Conservation (phyloP, 2,797 vertebrate genomes). For the Sebastes kiyomatsui region DNA sequence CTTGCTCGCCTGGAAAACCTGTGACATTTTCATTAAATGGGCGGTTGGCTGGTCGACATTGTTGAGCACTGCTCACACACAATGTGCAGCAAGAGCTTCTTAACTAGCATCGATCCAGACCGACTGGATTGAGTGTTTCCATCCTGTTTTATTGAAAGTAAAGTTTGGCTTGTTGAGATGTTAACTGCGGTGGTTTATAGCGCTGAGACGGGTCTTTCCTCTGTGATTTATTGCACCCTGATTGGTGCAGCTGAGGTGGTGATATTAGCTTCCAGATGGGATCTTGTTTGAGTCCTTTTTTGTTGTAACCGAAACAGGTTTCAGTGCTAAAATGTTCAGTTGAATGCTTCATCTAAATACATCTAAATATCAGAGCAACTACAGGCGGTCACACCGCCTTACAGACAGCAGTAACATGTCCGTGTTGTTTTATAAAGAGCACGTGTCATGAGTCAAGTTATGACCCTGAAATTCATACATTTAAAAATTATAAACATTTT, state of each 20-base stretch:
- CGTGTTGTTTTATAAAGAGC: not conserved
- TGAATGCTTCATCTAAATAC: not conserved
- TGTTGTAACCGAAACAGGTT: not conserved
- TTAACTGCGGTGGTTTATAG: not conserved
- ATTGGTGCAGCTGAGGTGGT: not conserved
- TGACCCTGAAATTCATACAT: not conserved
- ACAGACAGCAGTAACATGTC: not conserved
- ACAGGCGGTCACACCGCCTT: not conserved
- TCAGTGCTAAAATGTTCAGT: fast-evolving
- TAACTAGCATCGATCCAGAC: not conserved
- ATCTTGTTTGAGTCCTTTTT: not conserved
- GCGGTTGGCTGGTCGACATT: not conserved
- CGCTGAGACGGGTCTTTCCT: not conserved
- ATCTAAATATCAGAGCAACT: not conserved
- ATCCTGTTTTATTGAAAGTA: not conserved
- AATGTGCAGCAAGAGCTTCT: not conserved
- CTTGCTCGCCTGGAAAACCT: not conserved
- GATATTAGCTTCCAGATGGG: not conserved
- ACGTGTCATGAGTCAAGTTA: not conserved
- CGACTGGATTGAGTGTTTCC: not conserved
- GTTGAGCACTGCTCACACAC: slow-evolving; percentile 7
- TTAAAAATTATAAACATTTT: not conserved
- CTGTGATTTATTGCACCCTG: not conserved
- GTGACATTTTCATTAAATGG: slow-evolving; percentile 37
- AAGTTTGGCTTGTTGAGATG: not conserved